These are phyloP conservation scores for Tenrec ecaudatus DNA, from an alignment of 2,113 vertebrate genomes.

Conservation along the genomic window DNA sequence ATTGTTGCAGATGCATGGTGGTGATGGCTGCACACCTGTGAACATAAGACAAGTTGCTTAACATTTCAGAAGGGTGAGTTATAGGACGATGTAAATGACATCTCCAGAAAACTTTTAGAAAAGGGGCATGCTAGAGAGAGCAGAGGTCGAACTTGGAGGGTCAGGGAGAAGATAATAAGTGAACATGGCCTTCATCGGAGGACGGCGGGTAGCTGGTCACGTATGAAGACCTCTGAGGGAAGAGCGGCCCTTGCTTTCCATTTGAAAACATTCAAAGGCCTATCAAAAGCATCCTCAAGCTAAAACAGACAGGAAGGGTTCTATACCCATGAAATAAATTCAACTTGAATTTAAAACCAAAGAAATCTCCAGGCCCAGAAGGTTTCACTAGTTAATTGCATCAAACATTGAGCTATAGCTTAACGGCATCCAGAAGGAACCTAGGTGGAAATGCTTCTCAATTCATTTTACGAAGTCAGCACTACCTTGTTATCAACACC, in stretches of 20 bases:
- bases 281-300: not conserved
- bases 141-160: not conserved
- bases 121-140: not conserved
- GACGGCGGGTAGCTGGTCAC: not conserved
- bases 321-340: not conserved
- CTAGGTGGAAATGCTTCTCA: not conserved
- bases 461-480: not conserved
- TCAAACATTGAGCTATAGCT: not conserved
- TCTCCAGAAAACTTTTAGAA: not conserved
- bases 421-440: not conserved
- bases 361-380: not conserved
- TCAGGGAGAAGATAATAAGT: not conserved
- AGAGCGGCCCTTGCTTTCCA: not conserved
- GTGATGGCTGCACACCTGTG: not conserved
- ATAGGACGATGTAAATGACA: not conserved
- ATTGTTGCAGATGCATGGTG: not conserved
- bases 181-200: not conserved
- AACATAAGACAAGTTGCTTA: not conserved
- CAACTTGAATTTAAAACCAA: slow-evolving; percentile 10
- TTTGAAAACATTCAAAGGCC: not conserved
- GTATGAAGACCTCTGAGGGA: not conserved
- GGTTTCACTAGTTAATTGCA: not conserved
- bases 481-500: not conserved
- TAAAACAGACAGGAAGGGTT: not conserved
- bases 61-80: not conserved